Conservation (phyloP, 2,888 invertebrate genomes). For the Drosophila yooni region DNA sequence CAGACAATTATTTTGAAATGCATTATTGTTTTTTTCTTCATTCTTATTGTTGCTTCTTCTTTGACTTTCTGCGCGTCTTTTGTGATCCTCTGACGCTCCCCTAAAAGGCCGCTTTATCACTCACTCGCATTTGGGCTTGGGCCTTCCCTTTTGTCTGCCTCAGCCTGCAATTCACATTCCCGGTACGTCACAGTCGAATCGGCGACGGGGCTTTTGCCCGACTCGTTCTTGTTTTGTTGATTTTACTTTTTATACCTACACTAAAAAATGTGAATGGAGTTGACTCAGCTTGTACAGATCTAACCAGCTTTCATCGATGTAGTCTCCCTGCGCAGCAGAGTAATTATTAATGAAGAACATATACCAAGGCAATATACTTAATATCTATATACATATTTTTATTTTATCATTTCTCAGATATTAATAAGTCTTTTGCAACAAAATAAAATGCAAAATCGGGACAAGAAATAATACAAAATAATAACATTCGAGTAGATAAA, state of each 20-base stretch:
- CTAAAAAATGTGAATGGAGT: neutral
- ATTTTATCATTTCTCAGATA: no score
- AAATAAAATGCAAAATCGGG: no score
- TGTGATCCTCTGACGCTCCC: constrained; percentile 65
- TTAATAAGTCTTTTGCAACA: no score
- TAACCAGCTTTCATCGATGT: neutral
- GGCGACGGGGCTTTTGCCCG: constrained; percentile 56
- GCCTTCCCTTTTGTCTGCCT: constrained; percentile 21
- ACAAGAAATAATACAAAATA: neutral
- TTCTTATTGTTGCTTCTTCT: constrained; percentile 9
- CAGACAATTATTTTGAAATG: constrained; percentile 60
- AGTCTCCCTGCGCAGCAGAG: neutral
- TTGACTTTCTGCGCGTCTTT: constrained; percentile 39
- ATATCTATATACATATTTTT: no score
- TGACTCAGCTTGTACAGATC: neutral
- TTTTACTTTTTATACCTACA: constrained; percentile 19
- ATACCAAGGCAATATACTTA: neutral
- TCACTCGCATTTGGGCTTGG: constrained; percentile 13
- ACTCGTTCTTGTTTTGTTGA: constrained; percentile 42
- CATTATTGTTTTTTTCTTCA: constrained; percentile 49
- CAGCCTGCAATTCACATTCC: constrained; percentile 50
- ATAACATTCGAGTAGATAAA: neutral
- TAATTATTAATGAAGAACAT: neutral
- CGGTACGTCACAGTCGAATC: constrained; percentile 72
- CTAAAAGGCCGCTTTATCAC: constrained; percentile 57